Conservation (phyloP, 2,113 vertebrate genomes). For the Ailurus styani region DNA sequence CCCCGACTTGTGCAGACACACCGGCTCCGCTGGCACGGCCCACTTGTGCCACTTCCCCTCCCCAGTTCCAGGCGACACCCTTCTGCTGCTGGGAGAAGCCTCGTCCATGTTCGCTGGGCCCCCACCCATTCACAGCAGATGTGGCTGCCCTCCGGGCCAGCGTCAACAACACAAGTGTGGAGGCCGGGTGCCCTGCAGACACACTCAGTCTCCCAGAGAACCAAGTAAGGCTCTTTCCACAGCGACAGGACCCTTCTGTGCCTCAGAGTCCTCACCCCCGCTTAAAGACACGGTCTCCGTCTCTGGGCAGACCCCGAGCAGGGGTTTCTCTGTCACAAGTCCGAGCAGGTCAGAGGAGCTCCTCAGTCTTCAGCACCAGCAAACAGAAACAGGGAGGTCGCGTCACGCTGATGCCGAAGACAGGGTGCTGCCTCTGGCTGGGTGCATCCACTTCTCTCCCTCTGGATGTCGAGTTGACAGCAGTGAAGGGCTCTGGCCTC, state of each 20-base stretch:
- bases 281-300: not conserved
- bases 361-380: constrained; percentile 39
- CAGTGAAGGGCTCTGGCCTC: not conserved
- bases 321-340: not conserved
- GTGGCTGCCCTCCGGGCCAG: not conserved
- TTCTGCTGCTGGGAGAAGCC: not conserved
- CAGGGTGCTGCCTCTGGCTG: constrained; percentile 27
- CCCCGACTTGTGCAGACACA: accelerated
- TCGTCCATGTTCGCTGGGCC: not conserved
- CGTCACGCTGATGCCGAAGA: constrained; percentile 19
- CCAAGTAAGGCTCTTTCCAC: not conserved
- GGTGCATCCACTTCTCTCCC: not conserved
- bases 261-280: not conserved
- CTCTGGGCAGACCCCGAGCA: not conserved
- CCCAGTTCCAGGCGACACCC: not conserved
- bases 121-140: not conserved
- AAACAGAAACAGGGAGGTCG: constrained; percentile 27
- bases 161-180: not conserved
- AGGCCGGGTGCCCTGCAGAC: not conserved
- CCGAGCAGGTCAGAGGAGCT: not conserved
- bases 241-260: not conserved
- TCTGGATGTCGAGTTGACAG: not conserved
- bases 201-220: not conserved
- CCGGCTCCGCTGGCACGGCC: not conserved
- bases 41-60: not conserved